Evolutionary conservation across 1,140 invertebrate genomes (phyloP).

Genomic region (Watersipora subatra): DNA sequence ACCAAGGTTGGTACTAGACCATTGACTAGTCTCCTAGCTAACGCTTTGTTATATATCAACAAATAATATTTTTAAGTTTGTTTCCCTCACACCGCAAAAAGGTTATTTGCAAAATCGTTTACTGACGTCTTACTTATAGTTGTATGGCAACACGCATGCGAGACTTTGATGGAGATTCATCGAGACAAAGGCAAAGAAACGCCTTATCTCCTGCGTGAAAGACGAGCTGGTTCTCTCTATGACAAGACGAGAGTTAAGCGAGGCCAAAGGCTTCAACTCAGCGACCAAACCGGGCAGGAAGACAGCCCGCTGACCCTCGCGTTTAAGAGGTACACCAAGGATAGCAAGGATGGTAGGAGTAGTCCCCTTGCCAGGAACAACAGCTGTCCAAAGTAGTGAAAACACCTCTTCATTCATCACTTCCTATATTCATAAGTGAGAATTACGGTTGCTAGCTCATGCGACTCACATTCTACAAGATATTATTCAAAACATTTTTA

Average conservation of each 20-base stretch:
- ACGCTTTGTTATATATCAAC: neutral
- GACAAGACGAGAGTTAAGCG: neutral
- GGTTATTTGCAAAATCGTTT: too few species aligned
- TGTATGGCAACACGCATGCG: neutral
- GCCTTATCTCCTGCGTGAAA: neutral
- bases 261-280: neutral
- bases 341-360: neutral
- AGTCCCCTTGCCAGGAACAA: neutral
- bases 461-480: too few species aligned
- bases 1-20: neutral
- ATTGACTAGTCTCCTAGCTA: too few species aligned
- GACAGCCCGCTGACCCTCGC: neutral
- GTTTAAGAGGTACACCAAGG: neutral
- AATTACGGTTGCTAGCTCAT: too few species aligned
- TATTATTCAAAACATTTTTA: too few species aligned
- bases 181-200: neutral
- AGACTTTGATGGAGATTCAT: neutral
- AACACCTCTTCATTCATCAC: too few species aligned
- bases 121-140: too few species aligned
- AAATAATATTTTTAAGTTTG: neutral
- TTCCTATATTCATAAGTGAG: too few species aligned
- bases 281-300: neutral
- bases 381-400: neutral
- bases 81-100: too few species aligned
- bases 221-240: neutral